Evolutionary conservation across 2,888 invertebrate genomes (phyloP), one percentile per base, ranked within the genome.

Genomic region (Gibbula magus): DNA sequence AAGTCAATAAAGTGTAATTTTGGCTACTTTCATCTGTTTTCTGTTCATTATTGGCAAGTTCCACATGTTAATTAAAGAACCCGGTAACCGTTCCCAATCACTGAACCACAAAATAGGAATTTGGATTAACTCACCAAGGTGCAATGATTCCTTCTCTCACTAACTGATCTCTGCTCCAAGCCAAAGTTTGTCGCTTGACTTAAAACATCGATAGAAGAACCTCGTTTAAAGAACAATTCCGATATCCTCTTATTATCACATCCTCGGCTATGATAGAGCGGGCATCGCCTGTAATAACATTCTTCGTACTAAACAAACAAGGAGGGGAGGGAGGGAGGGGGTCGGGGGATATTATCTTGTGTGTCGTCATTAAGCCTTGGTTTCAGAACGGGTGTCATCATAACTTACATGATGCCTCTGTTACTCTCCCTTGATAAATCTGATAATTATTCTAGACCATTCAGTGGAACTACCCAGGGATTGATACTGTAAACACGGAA

Each of bases 201-300:
- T 70, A 35, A 32, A 20, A 70, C 29, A 39, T 29, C 70, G 39
- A 70, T 70, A 35, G 70, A 70, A 35, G 70, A 70, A 10, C 4
- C 29, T 20, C 32, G 35, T 20, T 20, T 32, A 35, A 32, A 70
- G 70, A 70, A 70, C 35, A 70, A 70, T 70, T 70, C 32, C 35
- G n/a, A 39, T 70, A 35, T 20, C 70, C 70, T 39, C 70, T 35
- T 70, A 70, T 70, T 70, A 70, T 70, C 70, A 35, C 70, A 20
- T 70, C 35, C 70, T n/a, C 16, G 39, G 32, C 39, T 32, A 70
- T 35, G 70, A 70, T 70, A 7, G 70, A 70, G 35, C 39, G 70
- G 35, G 35, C 32, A 70, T 70, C 25, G 32, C 35, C 35, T 39
- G 70, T 70, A 70, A 70, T 70, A 32, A 70, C 70, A 70, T 20